Evolutionary conservation across 1,140 invertebrate species (phyloP), one percentile per base, ranked within the genome.

Genomic region (Drosophila yakuba): DNA sequence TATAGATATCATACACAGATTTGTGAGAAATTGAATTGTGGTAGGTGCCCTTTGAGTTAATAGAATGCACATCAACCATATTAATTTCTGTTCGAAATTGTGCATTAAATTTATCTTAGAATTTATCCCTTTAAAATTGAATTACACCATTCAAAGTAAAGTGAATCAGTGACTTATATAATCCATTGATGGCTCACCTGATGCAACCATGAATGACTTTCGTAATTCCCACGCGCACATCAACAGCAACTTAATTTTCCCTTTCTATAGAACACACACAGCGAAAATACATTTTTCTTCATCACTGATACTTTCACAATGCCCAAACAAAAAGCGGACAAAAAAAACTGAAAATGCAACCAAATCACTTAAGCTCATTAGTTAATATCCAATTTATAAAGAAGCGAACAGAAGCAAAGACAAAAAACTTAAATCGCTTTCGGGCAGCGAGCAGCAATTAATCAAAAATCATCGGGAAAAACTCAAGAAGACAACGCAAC

Each of bases 371-470:
- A 88, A 88, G 84, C 83, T 89, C 83, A 88, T 88, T 88, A 88
- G 83, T 89, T 88, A 89, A 88, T 88, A 88, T 88, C 83, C 80
- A 88, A 89, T 88, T 88, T 89, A 89, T 89, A 89, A 74, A 84
- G 72, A 57, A 71, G 51, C 28, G 15, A 74, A 56, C 61, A 50
- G 47, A 50, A 58, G 55, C 54, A 51, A 47, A 69, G 50, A 68
- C 57, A 32, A 56, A 51, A 67, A 77, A 45, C 23, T 64, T 41
- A 78, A 77, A 50, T 58, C 57, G 74, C 44, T n/a, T 55, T 55
- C n/a, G 36, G 39, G 39, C 39, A 20, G 44, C 54, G 39, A 62
- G 38, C 59, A 76, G 63, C 84, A 88, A 63, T 85, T 84, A 85
- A 85, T 85, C 81, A 85, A 69, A 85, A 66, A 80, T 80, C 51